Evolutionary conservation across 2,797 vertebrate genomes (phyloP).

Genomic region (Muscicapa striata): DNA sequence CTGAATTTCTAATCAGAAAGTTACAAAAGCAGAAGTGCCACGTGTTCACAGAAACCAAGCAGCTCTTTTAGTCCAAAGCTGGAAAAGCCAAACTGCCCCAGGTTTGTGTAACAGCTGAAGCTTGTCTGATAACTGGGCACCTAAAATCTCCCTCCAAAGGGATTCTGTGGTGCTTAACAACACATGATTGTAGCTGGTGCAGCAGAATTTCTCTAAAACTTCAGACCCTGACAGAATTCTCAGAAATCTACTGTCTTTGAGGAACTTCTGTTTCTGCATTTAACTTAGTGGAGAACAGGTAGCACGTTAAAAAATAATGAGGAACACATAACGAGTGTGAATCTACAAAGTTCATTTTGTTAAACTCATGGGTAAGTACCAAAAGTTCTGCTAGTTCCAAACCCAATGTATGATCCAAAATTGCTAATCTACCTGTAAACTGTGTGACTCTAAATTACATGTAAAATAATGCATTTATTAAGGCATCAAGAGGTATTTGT

Average conservation of each 20-base stretch:
- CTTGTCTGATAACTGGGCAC: not conserved
- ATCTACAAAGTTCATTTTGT: not conserved
- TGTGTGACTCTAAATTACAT: not conserved
- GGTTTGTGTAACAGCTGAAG: not conserved
- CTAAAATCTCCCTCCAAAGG: not conserved
- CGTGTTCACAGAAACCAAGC: not conserved
- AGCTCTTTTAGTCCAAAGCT: not conserved
- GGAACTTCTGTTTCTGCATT: not conserved
- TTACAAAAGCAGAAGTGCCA: not conserved
- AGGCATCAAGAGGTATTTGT: not conserved
- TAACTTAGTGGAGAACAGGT: not conserved
- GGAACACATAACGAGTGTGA: not conserved
- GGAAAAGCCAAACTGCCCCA: not conserved
- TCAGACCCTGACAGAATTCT: not conserved
- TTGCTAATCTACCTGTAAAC: not conserved
- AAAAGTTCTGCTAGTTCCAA: not conserved
- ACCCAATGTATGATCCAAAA: not conserved
- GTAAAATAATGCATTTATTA: not conserved
- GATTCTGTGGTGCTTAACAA: not conserved
- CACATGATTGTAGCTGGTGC: not conserved
- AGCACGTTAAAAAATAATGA: not conserved
- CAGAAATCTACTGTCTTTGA: not conserved
- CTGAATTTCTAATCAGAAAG: not conserved
- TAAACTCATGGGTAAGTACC: not conserved
- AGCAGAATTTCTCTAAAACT: not conserved